Base-by-base conservation (phyloP, 2,797 vertebrate species). In the Malurus leucopterus region DNA sequence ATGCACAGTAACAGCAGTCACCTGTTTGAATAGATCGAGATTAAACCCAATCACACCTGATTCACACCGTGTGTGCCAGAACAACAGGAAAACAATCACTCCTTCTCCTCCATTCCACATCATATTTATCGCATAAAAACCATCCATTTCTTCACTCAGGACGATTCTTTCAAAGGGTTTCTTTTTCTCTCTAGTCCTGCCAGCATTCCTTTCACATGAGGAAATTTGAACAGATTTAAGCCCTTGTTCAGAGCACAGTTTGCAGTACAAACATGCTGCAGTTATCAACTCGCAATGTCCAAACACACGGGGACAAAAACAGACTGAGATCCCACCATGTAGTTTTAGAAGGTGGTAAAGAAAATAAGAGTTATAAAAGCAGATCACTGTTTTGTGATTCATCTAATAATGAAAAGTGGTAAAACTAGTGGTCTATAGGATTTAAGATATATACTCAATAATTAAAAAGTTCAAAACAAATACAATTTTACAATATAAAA, bases 181-280 rank as follows among this genome's bases (percentile, higher is more conserved):
- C 90, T 85, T 91, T 95, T 95, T 95, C 95, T 95, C 89, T 95
- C 87, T 84, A 92, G 50, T 73, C 2, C 20, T 92, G 96, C 96
- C 96, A 96, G 93, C 96, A 96, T 97, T 97, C 96, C 92, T 96
- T 92, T 93, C 84, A 79, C 85, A 94, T 97, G 96, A 97, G 95
- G 93, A 93, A 95, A 82, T 43, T 72, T 78, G 86, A 92, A 75
- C 77, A 64, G 73, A 95, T 94, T 96, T 93, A 93, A 95, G 82
- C 86, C 69, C 69, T 84, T 84, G 92, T 96, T 96, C 93, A 95
- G 95, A 95, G 95, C 93, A 92, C 6, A 10, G 84, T 93, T 94
- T 95, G 93, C 92, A 94, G 95, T 94, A 70, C 96, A 97, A 96
- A 96, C 93, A 94, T 84, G 84, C 88, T 95, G 79, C 86, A 95